Evolutionary conservation across 1,140 invertebrate species (phyloP), one percentile per base, ranked within the genome.

Genomic region (Laupala kohalensis): DNA sequence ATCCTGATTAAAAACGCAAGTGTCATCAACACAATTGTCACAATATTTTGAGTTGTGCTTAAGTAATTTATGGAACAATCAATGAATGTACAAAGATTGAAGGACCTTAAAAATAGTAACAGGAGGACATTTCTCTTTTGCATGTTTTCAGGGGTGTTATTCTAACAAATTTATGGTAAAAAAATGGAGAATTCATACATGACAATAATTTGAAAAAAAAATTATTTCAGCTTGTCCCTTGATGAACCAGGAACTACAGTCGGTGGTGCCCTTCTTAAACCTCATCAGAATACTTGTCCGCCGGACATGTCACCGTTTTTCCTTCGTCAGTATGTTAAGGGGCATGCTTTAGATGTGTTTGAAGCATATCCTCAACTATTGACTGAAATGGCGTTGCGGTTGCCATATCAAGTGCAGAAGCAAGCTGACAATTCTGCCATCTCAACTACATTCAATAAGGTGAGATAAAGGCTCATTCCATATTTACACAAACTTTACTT

Each of bases 231-330:
- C 15, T 81, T 80, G 3, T 79, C 77, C 12, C 82, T 78, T 0
- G 87, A 88, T 74, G 84, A 85, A 74, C 74, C 78, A 73, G 77
- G 83, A 73, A 80, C 82, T 75, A 77, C 84, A 72, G 81, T 85
- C 23, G 82, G 82, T 65, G 83, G 85, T 64, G 82, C 82, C 72
- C 79, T 96, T 67, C 79, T 98, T 19, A 95, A 94, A 78, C 90
- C 93, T 37, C 91, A 92, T 75, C 86, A 90, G 9, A 85, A 89
- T 2, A 85, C 88, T 23, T 87, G 92, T 5, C 88, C 93, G 67
- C 95, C 94, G 2, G 94, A 97, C 78, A 96, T 97, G 92, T 92
- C 93, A 6, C 96, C 96, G 62, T 95, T 99, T 80, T 98, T 98
- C 83, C 85, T 96, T 25, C 88, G 92, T 67, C 94, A 95, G 77